phyloP scores from a whole-genome alignment of 2,888 invertebrate species.

The Agrochola macilenta region DNA sequence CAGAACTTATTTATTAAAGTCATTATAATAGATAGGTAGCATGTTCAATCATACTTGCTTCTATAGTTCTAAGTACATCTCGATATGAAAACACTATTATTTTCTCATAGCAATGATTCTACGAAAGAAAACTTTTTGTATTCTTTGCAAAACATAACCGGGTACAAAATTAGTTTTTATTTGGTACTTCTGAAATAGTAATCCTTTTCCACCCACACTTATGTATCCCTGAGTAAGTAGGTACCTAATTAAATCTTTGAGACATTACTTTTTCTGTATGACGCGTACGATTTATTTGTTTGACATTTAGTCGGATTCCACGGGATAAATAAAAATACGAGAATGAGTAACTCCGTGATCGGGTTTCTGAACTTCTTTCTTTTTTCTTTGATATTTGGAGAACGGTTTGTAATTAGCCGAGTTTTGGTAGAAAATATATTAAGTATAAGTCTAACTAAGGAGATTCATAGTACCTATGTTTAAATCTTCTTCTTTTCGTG shows the following conservation, averaged over 20 bases:
- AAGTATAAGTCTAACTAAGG: too few species aligned
- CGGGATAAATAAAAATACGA: constrained; percentile 74
- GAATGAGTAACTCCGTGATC: constrained; percentile 65
- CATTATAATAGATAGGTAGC: too few species aligned
- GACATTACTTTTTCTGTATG: constrained; percentile 73
- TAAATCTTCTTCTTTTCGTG: too few species aligned
- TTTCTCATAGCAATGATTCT: too few species aligned
- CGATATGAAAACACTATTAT: too few species aligned
- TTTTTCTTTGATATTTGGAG: constrained; percentile 45
- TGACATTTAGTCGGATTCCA: constrained; percentile 82
- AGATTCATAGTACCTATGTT: too few species aligned
- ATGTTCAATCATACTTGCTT: too few species aligned
- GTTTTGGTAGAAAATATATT: not conserved
- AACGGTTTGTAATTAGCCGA: constrained; percentile 39
- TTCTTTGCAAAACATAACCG: too few species aligned
- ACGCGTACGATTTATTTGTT: constrained; percentile 80
- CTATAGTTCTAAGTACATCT: too few species aligned
- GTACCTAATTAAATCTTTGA: constrained; percentile 73
- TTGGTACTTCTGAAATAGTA: constrained; percentile 17
- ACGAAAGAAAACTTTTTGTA: too few species aligned
- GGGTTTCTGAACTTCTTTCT: constrained; percentile 62
- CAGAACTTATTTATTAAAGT: too few species aligned
- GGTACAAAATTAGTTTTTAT: too few species aligned
- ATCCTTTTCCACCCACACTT: constrained; percentile 66
- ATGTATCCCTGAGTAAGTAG: constrained; percentile 50